A percentile compares a stretch with the other conserved stretches of the same genome.
Conservation (phyloP, 1,140 invertebrate species). For the Drosophila sucinea region DNA sequence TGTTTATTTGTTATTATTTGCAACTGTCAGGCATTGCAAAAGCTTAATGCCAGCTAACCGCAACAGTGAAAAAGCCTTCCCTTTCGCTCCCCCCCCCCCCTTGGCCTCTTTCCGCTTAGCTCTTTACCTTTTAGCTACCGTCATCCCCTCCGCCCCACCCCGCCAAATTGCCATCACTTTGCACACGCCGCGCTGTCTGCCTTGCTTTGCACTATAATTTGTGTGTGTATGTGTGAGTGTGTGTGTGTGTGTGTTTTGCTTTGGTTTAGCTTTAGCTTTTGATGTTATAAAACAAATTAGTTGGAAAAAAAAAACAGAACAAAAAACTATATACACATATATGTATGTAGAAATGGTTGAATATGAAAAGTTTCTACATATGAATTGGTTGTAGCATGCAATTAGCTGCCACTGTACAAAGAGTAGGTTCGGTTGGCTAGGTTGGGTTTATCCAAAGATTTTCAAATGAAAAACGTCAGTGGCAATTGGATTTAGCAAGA, state of each 20-base stretch:
- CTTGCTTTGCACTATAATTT: constrained; percentile 71
- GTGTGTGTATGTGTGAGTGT: constrained; percentile 27
- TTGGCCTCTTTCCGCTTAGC: neutral
- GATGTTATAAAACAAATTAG: constrained; percentile 80
- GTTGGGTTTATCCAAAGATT: constrained; percentile 26
- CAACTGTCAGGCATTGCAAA: constrained; percentile 71
- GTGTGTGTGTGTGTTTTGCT: constrained; percentile 45
- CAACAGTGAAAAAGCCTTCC: constrained; percentile 28
- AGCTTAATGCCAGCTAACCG: constrained; percentile 71
- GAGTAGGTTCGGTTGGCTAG: constrained; percentile 15
- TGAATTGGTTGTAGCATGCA: constrained; percentile 45
- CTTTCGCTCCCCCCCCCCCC: neutral
- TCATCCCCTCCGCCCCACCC: constrained; percentile 1
- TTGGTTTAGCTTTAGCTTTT: constrained; percentile 55
- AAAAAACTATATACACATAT: constrained; percentile 33
- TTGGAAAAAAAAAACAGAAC: constrained; percentile 53
- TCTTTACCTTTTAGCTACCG: neutral
- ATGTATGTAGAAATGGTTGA: constrained; percentile 32
- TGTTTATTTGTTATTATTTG: constrained; percentile 36
- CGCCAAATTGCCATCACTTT: constrained; percentile 41
- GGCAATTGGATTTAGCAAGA: neutral
- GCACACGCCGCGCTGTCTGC: constrained; percentile 76
- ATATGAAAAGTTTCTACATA: constrained; percentile 60
- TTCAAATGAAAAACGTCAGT: neutral
- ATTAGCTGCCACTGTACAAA: constrained; percentile 64